Percentiles rank a stretch among this genome's conserved stretches.
These are phyloP conservation scores for Oncorhynchus clarkii DNA, from an alignment of 2,113 vertebrate species.

Conservation along the genomic window DNA sequence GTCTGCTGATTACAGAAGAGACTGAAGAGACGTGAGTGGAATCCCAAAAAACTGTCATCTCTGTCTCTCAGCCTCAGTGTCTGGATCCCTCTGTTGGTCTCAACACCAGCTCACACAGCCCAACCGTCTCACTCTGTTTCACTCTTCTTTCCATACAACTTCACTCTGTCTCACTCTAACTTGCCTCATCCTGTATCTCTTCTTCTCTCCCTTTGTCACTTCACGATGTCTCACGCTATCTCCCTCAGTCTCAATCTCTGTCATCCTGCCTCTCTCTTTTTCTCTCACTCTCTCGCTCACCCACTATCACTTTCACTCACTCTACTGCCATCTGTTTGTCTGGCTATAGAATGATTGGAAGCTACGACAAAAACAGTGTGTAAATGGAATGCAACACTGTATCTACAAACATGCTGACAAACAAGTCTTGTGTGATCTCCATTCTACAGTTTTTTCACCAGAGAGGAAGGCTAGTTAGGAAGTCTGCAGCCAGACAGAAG, in stretches of 20 bases:
- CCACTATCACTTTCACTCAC: constrained; percentile 25
- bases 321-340: constrained; percentile 34
- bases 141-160: constrained; percentile 14
- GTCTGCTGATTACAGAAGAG: constrained; percentile 69
- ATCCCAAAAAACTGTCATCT: constrained; percentile 70
- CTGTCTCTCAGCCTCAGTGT: neutral
- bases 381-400: too few relatives aligned
- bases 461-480: too few relatives aligned
- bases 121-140: constrained; percentile 6
- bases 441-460: too few relatives aligned
- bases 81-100: neutral
- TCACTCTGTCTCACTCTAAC: too few relatives aligned
- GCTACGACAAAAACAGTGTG: too few relatives aligned
- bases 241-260: neutral
- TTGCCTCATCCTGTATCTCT: neutral
- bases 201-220: too few relatives aligned
- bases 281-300: neutral
- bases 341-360: too few relatives aligned
- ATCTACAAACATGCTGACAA: too few relatives aligned
- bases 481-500: too few relatives aligned
- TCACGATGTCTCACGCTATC: too few relatives aligned
- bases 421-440: too few relatives aligned
- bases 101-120: neutral
- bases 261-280: constrained; percentile 1
- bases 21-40: constrained; percentile 67